A percentile compares a stretch with the other conserved stretches of the same genome.
Conservation (phyloP, 1,140 invertebrate species). For the Tetraneura akinire region DNA sequence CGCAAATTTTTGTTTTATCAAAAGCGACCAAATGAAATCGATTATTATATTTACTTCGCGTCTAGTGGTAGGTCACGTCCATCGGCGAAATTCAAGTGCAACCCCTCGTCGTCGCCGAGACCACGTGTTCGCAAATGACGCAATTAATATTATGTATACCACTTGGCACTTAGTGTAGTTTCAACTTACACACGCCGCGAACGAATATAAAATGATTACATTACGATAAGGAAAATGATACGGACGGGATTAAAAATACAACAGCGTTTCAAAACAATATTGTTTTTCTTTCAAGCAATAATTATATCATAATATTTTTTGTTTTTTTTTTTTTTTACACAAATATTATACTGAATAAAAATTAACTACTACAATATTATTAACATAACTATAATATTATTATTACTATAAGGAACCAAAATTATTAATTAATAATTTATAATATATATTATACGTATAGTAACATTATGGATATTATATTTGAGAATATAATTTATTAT, state of each 20-base stretch:
- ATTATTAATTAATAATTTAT: background rate
- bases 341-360: constrained; percentile 16
- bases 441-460: background rate
- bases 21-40: too few relatives aligned
- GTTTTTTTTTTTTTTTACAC: constrained; percentile 6
- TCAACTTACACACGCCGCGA: background rate
- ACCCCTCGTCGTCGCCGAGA: too few relatives aligned
- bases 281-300: constrained; percentile 34
- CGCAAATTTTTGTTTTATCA: too few relatives aligned
- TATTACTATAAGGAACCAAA: constrained; percentile 49
- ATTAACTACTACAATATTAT: constrained; percentile 29
- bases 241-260: background rate
- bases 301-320: constrained; percentile 35
- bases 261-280: background rate
- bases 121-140: too few relatives aligned
- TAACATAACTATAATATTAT: constrained; percentile 26
- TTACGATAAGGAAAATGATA: background rate
- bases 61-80: too few relatives aligned
- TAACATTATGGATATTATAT: background rate
- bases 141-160: too few relatives aligned
- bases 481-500: background rate
- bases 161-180: too few relatives aligned
- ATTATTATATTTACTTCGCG: too few relatives aligned
- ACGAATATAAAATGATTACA: background rate
- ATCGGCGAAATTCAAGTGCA: too few relatives aligned